A percentile compares a stretch with the other conserved stretches of the same genome.
Evolutionary conservation across 2,888 invertebrate genomes (phyloP).

Genomic region (Drosophila picticornis): DNA sequence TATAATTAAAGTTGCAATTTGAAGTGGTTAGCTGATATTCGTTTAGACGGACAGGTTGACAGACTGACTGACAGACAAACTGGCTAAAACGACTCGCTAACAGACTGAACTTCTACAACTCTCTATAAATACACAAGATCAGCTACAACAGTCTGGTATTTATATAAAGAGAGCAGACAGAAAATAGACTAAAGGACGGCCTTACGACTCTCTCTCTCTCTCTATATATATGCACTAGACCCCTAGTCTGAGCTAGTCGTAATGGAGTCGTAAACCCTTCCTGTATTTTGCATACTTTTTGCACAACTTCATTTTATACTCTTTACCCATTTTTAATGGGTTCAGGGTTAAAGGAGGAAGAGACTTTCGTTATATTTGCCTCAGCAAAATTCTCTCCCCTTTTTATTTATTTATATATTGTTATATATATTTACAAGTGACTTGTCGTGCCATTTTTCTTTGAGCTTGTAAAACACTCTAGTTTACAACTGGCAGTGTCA

Average conservation of each 20-base stretch:
- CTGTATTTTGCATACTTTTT: not conserved
- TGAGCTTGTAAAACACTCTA: slow-evolving; percentile 3
- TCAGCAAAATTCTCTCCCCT: slow-evolving; percentile 47
- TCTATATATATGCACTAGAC: not conserved
- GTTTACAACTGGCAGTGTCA: slow-evolving; percentile 14
- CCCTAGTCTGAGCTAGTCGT: not conserved
- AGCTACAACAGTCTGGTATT: not conserved
- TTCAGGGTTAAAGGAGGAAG: not conserved
- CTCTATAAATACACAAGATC: not conserved
- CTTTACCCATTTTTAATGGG: not conserved
- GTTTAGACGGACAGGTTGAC: too few species aligned
- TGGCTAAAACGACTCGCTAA: not conserved
- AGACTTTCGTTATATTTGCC: slow-evolving; percentile 1
- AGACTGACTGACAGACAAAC: not conserved
- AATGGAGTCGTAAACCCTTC: not conserved
- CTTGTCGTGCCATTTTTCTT: slow-evolving; percentile 6
- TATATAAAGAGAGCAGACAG: not conserved
- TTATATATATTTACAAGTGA: not conserved
- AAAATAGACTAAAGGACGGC: too few species aligned
- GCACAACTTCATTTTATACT: not conserved
- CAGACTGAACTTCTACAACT: not conserved
- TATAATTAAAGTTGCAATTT: not conserved
- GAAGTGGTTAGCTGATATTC: not conserved
- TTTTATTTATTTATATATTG: slow-evolving; percentile 12
- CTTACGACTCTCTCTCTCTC: not conserved